phyloP scores from a whole-genome alignment of 2,797 vertebrate genomes.

The Syngnathus rostellatus region DNA sequence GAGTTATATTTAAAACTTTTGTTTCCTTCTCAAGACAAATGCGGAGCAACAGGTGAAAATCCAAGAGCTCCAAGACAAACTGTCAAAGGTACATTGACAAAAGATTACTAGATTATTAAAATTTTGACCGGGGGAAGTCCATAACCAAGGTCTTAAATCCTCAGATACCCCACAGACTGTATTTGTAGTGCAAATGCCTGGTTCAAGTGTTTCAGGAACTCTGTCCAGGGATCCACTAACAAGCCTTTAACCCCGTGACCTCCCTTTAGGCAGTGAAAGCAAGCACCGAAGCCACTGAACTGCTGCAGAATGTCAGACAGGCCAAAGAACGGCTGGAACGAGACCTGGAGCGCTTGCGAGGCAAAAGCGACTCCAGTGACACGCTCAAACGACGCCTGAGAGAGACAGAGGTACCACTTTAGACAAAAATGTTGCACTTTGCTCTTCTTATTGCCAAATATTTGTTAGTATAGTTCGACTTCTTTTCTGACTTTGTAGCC shows the following conservation, averaged over 20 bases:
- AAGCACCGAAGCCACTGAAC: constrained; percentile 87
- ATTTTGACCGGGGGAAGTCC: not conserved
- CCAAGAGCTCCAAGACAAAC: constrained; percentile 93
- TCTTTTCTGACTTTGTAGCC: not conserved
- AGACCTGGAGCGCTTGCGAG: constrained; percentile 87
- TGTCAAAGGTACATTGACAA: constrained; percentile 77
- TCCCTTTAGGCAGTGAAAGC: constrained; percentile 60
- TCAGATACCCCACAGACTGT: not conserved
- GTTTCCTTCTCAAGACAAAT: constrained; percentile 75
- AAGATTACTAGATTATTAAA: too few species aligned
- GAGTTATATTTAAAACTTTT: constrained; percentile 2
- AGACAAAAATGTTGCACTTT: constrained; percentile 11
- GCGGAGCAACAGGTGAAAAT: constrained; percentile 93
- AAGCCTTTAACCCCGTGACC: constrained; percentile 40
- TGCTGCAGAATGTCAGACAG: constrained; percentile 93
- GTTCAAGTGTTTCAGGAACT: constrained; percentile 18
- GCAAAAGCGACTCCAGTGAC: constrained; percentile 86
- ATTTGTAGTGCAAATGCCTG: not conserved
- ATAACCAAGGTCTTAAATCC: not conserved
- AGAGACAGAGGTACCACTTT: constrained; percentile 81
- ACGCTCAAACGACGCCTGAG: constrained; percentile 87
- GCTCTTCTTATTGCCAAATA: not conserved
- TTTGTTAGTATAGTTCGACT: not conserved
- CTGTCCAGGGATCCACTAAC: constrained; percentile 35
- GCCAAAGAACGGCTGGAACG: constrained; percentile 88